Base-by-base conservation (phyloP, 2,888 invertebrate species). In the Hydrotaea cyrtoneurina region DNA sequence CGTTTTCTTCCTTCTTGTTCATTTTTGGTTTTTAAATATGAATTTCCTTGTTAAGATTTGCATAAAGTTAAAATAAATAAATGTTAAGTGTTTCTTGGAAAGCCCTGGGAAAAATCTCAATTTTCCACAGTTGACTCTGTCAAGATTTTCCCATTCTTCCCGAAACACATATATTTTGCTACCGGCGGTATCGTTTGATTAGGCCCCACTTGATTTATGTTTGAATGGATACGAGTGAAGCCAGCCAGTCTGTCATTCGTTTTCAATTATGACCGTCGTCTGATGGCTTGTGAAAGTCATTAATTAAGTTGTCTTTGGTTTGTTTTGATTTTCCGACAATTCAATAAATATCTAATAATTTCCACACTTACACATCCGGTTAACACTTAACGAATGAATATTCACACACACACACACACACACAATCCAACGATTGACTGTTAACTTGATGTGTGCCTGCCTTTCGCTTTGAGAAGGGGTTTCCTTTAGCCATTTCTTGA, bases 301-400 rank as follows among this genome's bases (percentile, higher is more conserved):
- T 80, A 74, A 75, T 75, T 80, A 57, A 75, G 31, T 57, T 46
- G 46, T 74, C 15, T 31, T 36, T 36, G 31, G 5, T 62, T 62
- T 62, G n/a, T 62, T 36, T 31, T 36, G 31, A 31, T 62, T 62
- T 31, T 62, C 26, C 13, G 31, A 4, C 11, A 11, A 17, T 46
- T 8, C 23, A 64, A 71, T 66, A 53, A 23, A 59, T 78, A 57
- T 71, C 71, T 79, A 74, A 79, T 80, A 57, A 79, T 66, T 57
- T 74, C 39, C 50, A 69, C 66, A 59, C 74, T 80, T 59, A 80
- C 75, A 80, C 55, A 75, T 80, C 75, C 80, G 75, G 59, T 71
- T 59, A 53, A 46, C 46, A 69, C 23, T 39, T 31, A 62, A n/a
- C n/a, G n/a, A n/a, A n/a, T n/a, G n/a, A 26, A 62, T 62, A 36